Evolutionary conservation across 2,113 vertebrate species (phyloP), one percentile per base, ranked within the genome.

Genomic region (Vulpes vulpes): DNA sequence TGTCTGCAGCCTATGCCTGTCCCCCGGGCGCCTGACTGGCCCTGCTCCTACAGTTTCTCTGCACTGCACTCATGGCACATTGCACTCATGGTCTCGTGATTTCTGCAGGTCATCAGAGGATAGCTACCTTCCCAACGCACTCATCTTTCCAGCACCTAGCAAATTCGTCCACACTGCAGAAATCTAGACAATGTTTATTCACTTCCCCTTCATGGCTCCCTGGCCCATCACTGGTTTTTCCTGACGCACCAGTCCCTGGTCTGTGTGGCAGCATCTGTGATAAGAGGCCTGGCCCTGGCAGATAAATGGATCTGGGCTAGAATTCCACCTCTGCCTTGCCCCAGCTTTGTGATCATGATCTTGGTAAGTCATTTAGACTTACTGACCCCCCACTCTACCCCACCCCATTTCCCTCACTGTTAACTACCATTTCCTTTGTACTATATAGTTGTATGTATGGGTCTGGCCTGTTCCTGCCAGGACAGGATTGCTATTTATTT

Each of bases 1-100:
- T 3, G 64, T 17, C 38, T 57, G 49, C 11, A 0, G 27, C 16
- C 32, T 10, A 3, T 0, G 0, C 7, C 51, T 0, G 0, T 10
- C 25, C 5, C 53, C 43, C 14, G 0, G 35, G 22, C 35, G 8
- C 0, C 17, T 7, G 5, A 0, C 53, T 0, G 0, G 15, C 32
- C 35, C 32, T 81, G 57, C 59, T 32, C 32, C 35, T 1, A 0
- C 14, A 38, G 30, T 12, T 14, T 17, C 25, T 15, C 35, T 8
- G 32, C 23, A 25, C 0, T 8, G 12, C 16, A 27, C 27, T 49
- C 59, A 35, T 0, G 3, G 3, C 17, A 27, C 43, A 38, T 15
- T 16, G 32, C 0, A 15, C 71, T 27, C 8, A 8, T 60, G 20
- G 59, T 2, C 20, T 17, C 19, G 1, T 5, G 80, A 30, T 67